These are phyloP conservation scores for Spilosoma lubricipeda DNA, from an alignment of 2,888 invertebrate genomes.

Conservation along the genomic window DNA sequence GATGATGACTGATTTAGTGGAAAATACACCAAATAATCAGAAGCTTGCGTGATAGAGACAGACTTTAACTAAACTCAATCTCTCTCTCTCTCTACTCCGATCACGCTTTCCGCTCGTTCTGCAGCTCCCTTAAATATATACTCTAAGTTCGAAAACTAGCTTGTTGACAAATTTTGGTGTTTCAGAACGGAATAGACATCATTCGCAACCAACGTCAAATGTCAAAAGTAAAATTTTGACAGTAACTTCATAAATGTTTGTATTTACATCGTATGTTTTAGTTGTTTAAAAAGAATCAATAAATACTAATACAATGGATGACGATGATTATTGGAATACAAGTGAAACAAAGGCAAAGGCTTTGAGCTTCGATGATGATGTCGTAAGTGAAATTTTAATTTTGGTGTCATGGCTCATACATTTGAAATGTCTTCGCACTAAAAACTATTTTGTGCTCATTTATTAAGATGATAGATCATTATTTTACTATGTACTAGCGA, in stretches of 20 bases:
- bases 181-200: neutral
- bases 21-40: too few species aligned
- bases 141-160: too few species aligned
- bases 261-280: neutral
- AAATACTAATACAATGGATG: conserved; percentile 68
- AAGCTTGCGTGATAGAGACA: too few species aligned
- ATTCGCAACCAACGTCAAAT: neutral
- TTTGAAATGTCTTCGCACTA: neutral
- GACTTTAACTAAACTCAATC: too few species aligned
- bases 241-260: conserved; percentile 14
- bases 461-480: neutral
- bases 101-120: too few species aligned
- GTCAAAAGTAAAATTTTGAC: neutral
- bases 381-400: conserved; percentile 75
- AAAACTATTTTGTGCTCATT: neutral
- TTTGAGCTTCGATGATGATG: conserved; percentile 93
- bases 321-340: conserved; percentile 92
- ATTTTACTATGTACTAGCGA: neutral
- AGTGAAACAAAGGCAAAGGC: conserved; percentile 90
- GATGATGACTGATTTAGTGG: too few species aligned
- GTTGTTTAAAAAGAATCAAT: neutral
- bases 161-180: neutral
- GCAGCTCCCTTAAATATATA: too few species aligned
- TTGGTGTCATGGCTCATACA: neutral
- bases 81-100: too few species aligned